Evolutionary conservation across 2,888 invertebrate genomes (phyloP).

Genomic region (Eumacrocentrus americanus): DNA sequence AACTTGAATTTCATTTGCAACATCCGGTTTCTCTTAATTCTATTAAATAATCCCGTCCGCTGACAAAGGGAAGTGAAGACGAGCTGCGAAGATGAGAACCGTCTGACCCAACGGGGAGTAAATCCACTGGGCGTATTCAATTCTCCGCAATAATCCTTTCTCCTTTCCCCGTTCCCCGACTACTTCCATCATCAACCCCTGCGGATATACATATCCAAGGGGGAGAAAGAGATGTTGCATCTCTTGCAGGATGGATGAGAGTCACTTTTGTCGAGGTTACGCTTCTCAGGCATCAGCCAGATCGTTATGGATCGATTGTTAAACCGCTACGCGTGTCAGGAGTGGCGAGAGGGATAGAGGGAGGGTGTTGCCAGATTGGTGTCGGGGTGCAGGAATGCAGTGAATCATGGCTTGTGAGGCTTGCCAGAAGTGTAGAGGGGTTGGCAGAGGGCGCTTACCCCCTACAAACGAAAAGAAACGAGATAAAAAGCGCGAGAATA

Average conservation of each 20-base stretch:
- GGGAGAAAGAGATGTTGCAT: conserved; percentile 2
- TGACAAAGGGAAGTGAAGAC: background rate
- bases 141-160: conserved; percentile 23
- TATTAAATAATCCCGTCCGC: background rate
- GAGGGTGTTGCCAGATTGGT: conserved; percentile 21
- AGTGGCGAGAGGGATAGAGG: too few relatives aligned
- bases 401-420: conserved; percentile 21
- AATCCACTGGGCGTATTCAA: conserved; percentile 29
- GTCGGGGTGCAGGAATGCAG: conserved; percentile 27
- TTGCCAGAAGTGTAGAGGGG: background rate
- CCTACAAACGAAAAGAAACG: conserved; percentile 12
- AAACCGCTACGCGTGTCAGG: conserved; percentile 30
- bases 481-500: conserved; percentile 21
- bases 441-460: conserved; percentile 15
- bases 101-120: conserved; percentile 25
- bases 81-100: conserved; percentile 23
- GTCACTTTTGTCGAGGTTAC: conserved; percentile 48
- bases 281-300: conserved; percentile 34
- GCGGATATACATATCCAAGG: background rate
- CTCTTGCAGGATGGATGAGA: conserved; percentile 42
- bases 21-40: background rate
- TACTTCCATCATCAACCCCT: background rate
- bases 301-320: conserved; percentile 49
- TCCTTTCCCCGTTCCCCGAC: background rate
- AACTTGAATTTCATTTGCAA: conserved; percentile 2